Conservation (phyloP, 2,797 vertebrate genomes). For the Chanos chanos region DNA sequence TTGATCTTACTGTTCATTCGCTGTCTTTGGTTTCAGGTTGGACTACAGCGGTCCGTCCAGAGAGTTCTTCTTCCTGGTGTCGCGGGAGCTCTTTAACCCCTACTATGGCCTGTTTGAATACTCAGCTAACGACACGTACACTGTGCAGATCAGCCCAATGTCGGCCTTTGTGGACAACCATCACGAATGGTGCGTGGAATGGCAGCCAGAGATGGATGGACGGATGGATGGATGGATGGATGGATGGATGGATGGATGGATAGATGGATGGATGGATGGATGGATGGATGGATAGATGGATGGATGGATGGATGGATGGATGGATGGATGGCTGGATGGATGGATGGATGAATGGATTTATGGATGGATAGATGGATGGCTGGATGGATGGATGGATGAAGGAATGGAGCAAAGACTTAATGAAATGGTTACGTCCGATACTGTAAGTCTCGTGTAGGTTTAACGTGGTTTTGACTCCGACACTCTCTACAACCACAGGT, state of each 20-base stretch:
- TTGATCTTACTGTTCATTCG: no score
- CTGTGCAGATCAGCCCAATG: slow-evolving; percentile 99
- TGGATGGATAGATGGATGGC: no score
- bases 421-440: background rate
- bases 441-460: no score
- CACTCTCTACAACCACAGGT: slow-evolving; percentile 71
- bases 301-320: no score
- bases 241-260: no score
- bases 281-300: no score
- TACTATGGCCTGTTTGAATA: slow-evolving; percentile 98
- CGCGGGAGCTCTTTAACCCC: slow-evolving; percentile 94
- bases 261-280: no score
- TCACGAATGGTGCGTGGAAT: slow-evolving; percentile 95
- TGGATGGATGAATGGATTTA: no score
- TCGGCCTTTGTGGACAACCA: slow-evolving; percentile 99
- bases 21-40: slow-evolving; percentile 74
- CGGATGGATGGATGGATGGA: no score
- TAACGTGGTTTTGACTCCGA: no score
- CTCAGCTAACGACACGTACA: slow-evolving; percentile 97
- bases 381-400: no score
- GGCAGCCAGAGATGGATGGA: background rate
- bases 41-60: slow-evolving; percentile 97
- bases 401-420: background rate
- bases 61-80: slow-evolving; percentile 98
- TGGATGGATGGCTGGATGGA: no score